These are phyloP conservation scores for Perdix hodgsoniae DNA, from an alignment of 2,797 vertebrate genomes.

Conservation along the genomic window DNA sequence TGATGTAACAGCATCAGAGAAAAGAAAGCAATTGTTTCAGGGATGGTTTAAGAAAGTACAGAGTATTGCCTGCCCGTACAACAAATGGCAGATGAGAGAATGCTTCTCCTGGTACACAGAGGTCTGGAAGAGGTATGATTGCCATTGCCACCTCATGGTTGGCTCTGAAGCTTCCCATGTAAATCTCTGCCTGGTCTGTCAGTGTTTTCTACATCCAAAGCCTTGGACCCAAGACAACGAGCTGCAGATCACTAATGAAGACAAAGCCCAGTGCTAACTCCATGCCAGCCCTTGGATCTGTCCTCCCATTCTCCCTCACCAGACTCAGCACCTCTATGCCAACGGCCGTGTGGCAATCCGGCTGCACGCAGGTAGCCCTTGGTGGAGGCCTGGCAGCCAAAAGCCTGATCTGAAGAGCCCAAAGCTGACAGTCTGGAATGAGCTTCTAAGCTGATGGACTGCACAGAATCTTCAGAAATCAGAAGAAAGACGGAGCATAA, in stretches of 20 bases:
- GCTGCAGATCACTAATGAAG: not conserved
- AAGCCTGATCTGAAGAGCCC: not conserved
- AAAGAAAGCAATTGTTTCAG: not conserved
- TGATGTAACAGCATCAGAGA: rapidly evolving
- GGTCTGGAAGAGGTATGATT: not conserved
- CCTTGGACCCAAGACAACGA: not conserved
- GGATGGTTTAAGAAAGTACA: not conserved
- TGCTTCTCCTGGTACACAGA: not conserved
- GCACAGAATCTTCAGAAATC: not conserved
- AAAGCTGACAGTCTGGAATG: rapidly evolving
- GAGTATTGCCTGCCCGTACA: not conserved
- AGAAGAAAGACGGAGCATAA: rapidly evolving
- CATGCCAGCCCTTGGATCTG: not conserved
- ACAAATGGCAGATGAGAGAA: not conserved
- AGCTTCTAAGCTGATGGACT: not conserved
- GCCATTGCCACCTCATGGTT: not conserved
- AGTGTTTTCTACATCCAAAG: not conserved
- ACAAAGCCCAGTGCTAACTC: not conserved
- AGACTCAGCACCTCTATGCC: rapidly evolving
- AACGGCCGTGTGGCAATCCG: rapidly evolving
- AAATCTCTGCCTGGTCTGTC: not conserved
- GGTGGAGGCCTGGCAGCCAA: not conserved
- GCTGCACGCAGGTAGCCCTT: rapidly evolving
- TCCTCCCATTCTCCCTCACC: rapidly evolving
- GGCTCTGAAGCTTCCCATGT: not conserved